Percentiles rank a stretch among this genome's conserved stretches.
Evolutionary conservation across 2,113 vertebrate species (phyloP).

Genomic region (Aramus guarauna): DNA sequence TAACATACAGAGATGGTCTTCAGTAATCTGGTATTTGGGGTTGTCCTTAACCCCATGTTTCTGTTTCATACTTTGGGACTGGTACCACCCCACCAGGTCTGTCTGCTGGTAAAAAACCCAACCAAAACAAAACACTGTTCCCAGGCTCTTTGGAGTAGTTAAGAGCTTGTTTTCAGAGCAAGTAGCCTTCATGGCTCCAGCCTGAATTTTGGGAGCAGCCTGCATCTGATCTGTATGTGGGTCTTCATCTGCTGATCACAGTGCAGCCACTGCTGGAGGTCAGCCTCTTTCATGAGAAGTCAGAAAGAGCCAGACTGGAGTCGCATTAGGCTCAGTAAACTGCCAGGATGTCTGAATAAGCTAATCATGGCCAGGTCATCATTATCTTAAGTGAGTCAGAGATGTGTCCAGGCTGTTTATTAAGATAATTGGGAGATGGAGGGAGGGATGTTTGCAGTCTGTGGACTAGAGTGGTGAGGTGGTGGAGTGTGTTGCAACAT

Average conservation of each 20-base stretch:
- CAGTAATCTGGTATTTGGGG: neutral
- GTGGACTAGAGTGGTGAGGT: neutral
- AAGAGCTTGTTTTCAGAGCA: neutral
- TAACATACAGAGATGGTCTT: neutral
- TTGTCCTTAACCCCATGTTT: neutral
- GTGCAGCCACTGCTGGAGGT: neutral
- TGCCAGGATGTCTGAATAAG: conserved; percentile 30
- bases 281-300: neutral
- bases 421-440: conserved; percentile 1
- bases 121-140: neutral
- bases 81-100: neutral
- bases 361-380: neutral
- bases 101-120: neutral
- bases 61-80: neutral
- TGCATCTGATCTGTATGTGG: neutral
- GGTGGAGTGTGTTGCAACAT: neutral
- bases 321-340: neutral
- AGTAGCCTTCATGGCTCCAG: neutral
- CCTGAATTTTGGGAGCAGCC: neutral
- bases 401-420: conserved; percentile 30
- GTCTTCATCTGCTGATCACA: neutral
- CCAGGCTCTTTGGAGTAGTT: neutral
- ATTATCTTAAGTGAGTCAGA: conserved; percentile 40
- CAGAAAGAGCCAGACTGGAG: neutral
- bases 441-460: neutral